Percentiles rank a stretch among this genome's conserved stretches.
Evolutionary conservation across 2,797 vertebrate genomes (phyloP).

Genomic region (Luscinia megarhynchos): DNA sequence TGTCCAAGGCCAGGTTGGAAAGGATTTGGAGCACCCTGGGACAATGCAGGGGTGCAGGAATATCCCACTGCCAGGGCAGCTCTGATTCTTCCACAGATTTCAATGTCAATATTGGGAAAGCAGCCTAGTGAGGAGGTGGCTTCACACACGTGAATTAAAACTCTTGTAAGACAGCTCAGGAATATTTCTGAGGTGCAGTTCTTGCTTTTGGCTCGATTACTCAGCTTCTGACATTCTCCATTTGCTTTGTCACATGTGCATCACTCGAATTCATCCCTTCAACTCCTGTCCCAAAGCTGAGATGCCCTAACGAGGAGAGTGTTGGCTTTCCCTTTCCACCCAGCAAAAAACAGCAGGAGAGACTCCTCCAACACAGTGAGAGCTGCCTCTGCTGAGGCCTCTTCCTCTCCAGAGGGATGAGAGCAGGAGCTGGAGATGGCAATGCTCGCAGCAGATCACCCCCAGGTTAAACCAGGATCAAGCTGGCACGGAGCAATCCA

Average conservation of each 20-base stretch:
- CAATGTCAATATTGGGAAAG: neutral
- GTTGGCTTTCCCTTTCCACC: neutral
- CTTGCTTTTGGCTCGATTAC: neutral
- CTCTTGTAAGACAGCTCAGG: neutral
- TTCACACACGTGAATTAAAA: accelerated
- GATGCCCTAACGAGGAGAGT: accelerated
- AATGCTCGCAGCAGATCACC: neutral
- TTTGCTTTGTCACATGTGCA: accelerated
- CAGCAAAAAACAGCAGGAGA: neutral
- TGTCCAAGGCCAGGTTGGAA: accelerated
- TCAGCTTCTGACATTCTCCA: neutral
- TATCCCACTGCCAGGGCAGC: neutral
- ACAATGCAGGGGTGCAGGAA: accelerated
- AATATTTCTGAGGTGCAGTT: neutral
- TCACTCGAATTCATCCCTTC: neutral
- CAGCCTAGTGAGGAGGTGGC: neutral
- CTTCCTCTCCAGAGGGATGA: neutral
- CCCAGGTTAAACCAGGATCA: neutral
- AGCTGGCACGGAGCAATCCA: neutral
- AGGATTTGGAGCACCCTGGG: accelerated
- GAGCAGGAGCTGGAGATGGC: neutral
- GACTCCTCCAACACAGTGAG: neutral
- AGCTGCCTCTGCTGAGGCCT: neutral
- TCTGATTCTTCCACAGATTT: neutral
- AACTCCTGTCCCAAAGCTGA: neutral